These are phyloP conservation scores for Megalops atlanticus DNA, from an alignment of 2,113 vertebrate species.

Conservation along the genomic window DNA sequence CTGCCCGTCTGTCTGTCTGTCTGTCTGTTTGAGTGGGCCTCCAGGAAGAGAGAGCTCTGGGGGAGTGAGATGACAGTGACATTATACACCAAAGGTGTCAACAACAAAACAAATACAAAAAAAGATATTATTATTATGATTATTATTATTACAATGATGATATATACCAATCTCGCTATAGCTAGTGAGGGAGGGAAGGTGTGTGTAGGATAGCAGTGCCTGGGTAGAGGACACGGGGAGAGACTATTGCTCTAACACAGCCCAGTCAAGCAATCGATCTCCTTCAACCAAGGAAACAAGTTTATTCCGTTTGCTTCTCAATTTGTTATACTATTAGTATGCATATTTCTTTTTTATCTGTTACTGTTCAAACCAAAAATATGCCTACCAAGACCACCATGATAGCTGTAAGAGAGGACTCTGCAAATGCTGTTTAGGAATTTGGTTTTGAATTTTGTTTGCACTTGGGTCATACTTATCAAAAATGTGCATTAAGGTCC, in stretches of 20 bases:
- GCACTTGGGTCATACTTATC: too few species aligned
- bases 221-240: slow-evolving; percentile 42
- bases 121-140: slow-evolving; percentile 49
- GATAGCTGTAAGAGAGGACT: not conserved
- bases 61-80: slow-evolving; percentile 50
- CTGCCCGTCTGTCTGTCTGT: slow-evolving; percentile 49
- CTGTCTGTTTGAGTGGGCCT: slow-evolving; percentile 49
- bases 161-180: slow-evolving; percentile 54
- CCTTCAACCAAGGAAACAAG: not conserved
- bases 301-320: not conserved
- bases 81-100: slow-evolving; percentile 70
- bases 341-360: not conserved
- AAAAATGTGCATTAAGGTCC: too few species aligned
- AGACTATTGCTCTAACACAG: slow-evolving; percentile 43
- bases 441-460: not conserved
- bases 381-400: not conserved
- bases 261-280: not conserved
- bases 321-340: not conserved
- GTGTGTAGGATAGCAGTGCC: slow-evolving; percentile 2
- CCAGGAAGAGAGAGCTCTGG: slow-evolving; percentile 18
- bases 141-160: slow-evolving; percentile 48
- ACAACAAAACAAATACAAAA: slow-evolving; percentile 51
- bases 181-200: slow-evolving; percentile 37
- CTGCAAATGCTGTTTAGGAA: not conserved
- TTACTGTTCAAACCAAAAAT: not conserved